Percentiles rank a stretch among this genome's conserved stretches.
Conservation (phyloP, 23 tunicate species). For the Oikopleura vanhoeffeni region DNA sequence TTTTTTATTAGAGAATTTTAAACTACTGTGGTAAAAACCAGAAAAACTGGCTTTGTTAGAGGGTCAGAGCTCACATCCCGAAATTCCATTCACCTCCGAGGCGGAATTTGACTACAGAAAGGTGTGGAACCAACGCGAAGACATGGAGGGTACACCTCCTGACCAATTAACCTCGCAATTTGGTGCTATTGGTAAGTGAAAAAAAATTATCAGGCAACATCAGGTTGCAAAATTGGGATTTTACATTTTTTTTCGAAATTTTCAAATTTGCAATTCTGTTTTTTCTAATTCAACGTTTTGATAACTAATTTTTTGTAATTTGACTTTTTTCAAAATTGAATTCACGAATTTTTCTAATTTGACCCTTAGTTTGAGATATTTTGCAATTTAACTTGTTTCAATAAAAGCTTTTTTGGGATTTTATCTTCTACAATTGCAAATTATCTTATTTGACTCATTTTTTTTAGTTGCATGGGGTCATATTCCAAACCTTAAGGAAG, state of each 20-base stretch:
- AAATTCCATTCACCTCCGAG: background rate
- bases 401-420: no score
- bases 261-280: background rate
- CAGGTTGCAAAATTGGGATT: background rate
- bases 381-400: no score
- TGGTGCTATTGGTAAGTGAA: background rate
- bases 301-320: no score
- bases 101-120: background rate
- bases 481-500: no score
- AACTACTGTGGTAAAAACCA: no score
- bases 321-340: no score
- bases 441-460: no score
- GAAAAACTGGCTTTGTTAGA: background rate
- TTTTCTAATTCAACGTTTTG: background rate
- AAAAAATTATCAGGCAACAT: background rate
- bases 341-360: no score
- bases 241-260: background rate
- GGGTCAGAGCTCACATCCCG: background rate
- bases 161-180: background rate
- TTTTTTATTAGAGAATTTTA: no score
- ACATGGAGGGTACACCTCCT: constrained; percentile 10
- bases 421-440: no score
- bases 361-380: no score
- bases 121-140: constrained; percentile 13
- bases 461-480: no score